Conservation (phyloP, 2,113 vertebrate species). For the Puntigrus tetrazona region DNA sequence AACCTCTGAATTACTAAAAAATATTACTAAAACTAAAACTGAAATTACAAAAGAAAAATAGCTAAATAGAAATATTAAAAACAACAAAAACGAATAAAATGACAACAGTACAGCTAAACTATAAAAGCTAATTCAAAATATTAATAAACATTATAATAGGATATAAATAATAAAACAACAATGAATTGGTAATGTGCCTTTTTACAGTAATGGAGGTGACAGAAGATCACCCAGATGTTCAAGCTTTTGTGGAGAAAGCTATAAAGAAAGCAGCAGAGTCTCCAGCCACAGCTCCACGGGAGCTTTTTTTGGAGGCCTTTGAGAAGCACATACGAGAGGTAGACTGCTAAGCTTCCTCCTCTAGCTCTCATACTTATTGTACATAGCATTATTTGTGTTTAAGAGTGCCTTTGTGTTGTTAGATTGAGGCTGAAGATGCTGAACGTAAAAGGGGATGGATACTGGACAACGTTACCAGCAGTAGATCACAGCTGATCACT, state of each 20-base stretch:
- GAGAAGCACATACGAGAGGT: constrained; percentile 77
- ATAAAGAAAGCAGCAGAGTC: constrained; percentile 64
- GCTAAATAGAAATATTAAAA: background rate
- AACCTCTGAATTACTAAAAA: background rate
- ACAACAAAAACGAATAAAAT: background rate
- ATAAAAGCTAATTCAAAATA: background rate
- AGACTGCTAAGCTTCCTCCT: constrained; percentile 1
- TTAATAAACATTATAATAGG: background rate
- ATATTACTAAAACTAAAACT: background rate
- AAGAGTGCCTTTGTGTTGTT: constrained; percentile 63
- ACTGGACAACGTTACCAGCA: constrained; percentile 85
- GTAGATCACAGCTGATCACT: constrained; percentile 72
- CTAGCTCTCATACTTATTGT: background rate
- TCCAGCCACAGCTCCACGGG: constrained; percentile 58
- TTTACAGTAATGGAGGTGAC: constrained; percentile 67
- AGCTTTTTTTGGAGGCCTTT: constrained; percentile 74
- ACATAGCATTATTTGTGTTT: background rate
- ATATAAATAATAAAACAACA: background rate
- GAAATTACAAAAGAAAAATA: background rate
- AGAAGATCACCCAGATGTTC: constrained; percentile 82
- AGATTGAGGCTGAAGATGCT: constrained; percentile 70
- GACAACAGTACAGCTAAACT: background rate
- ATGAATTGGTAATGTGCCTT: background rate
- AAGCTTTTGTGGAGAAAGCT: constrained; percentile 71
- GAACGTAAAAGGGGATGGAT: constrained; percentile 84